These are phyloP conservation scores for Tuberolachnus salignus DNA, from an alignment of 2,888 invertebrate species.

Conservation along the genomic window DNA sequence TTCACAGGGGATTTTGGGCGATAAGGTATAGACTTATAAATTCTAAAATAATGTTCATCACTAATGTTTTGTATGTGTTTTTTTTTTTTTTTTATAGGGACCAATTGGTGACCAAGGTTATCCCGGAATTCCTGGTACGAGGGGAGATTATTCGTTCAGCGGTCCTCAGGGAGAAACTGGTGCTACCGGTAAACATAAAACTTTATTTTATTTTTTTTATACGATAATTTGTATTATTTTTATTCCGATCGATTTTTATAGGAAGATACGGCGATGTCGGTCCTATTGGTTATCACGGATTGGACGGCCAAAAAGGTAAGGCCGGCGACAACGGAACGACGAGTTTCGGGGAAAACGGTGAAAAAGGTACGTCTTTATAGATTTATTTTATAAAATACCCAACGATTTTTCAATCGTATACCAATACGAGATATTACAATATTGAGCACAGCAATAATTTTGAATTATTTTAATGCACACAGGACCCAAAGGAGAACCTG, in stretches of 20 bases:
- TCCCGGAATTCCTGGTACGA: conserved; percentile 59
- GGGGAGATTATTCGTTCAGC: conserved; percentile 69
- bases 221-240: not conserved
- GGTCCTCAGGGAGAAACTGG: conserved; percentile 71
- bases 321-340: conserved; percentile 35
- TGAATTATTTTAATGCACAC: conserved; percentile 19
- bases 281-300: conserved; percentile 8
- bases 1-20: conserved; percentile 57
- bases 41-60: not conserved
- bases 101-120: conserved; percentile 54
- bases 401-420: no score
- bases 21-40: conserved; percentile 34
- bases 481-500: conserved; percentile 66
- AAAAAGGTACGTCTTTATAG: conserved; percentile 28
- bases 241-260: not conserved
- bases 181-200: conserved; percentile 62
- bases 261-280: conserved; percentile 23
- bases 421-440: not conserved
- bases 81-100: conserved; percentile 50
- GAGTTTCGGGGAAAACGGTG: not conserved
- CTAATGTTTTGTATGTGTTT: not conserved
- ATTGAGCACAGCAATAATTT: not conserved
- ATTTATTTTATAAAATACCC: no score
- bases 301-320: conserved; percentile 31
- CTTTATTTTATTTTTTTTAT: not conserved